A percentile compares a stretch with the other conserved stretches of the same genome.
phyloP scores from a whole-genome alignment of 1,140 invertebrate genomes.

The Zaprionus davidi region DNA sequence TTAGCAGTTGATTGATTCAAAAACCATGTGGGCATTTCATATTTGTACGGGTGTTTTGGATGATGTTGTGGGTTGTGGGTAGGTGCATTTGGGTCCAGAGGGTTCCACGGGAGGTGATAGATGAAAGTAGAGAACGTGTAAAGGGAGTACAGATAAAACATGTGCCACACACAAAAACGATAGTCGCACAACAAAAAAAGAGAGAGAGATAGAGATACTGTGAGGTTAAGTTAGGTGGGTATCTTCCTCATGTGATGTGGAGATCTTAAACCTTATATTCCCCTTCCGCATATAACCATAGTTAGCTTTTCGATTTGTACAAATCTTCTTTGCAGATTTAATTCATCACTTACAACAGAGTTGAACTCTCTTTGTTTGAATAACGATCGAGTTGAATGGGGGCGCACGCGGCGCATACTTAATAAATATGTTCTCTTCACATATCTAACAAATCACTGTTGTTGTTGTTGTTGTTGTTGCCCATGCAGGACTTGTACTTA shows the following conservation, averaged over 20 bases:
- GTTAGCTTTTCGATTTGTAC: slow-evolving; percentile 2
- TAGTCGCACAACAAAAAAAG: slow-evolving; percentile 10
- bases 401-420: slow-evolving; percentile 47
- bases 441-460: background rate
- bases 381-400: background rate
- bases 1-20: slow-evolving; percentile 72
- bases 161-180: slow-evolving; percentile 48
- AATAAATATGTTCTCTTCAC: slow-evolving; percentile 22
- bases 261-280: background rate
- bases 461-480: slow-evolving; percentile 12
- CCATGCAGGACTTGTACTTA: slow-evolving; percentile 84
- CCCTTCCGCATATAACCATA: background rate
- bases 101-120: slow-evolving; percentile 13
- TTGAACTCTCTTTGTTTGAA: background rate
- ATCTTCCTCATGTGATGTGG: background rate
- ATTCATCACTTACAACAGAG: background rate
- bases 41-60: slow-evolving; percentile 3
- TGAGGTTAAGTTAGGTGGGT: background rate
- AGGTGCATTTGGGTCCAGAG: slow-evolving; percentile 24
- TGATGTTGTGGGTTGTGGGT: slow-evolving; percentile 4
- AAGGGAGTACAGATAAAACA: slow-evolving; percentile 76
- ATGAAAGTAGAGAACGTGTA: slow-evolving; percentile 60
- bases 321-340: background rate
- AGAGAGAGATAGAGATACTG: slow-evolving; percentile 13
- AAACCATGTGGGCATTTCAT: slow-evolving; percentile 32